Evolutionary conservation across 2,113 vertebrate species (phyloP), one percentile per base, ranked within the genome.

Genomic region (Pluvialis apricaria): DNA sequence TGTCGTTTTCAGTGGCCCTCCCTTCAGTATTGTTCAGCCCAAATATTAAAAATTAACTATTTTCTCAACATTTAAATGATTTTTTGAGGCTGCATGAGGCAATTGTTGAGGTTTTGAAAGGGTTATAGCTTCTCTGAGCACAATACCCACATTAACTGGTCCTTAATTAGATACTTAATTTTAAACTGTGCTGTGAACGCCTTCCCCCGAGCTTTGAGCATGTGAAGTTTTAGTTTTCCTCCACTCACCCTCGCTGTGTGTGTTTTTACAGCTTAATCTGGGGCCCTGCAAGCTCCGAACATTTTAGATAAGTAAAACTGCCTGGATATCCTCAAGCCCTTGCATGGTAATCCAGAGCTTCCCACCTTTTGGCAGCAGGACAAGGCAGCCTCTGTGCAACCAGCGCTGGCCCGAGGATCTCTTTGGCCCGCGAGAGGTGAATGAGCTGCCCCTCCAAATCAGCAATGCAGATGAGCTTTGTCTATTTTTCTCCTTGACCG

Each of bases 351-450:
- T 31, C 19, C 7, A 26, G 60, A 36, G 14, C 10, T 81, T 62
- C 42, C 44, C 6, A 0, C 7, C 14, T 19, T 65, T 42, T 66
- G 54, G n/a, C 52, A 65, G 58, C 20, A 45, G 47, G 10, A 38
- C 38, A 55, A 77, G 32, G 28, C 47, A 77, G 15, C 32, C 26
- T 44, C 77, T 55, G 36, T 17, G 36, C 13, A 24, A 76, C n/a
- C 12, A 52, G 26, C 0, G 0, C 32, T 45, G 38, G 14, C 38
- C 13, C 0, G 2, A 64, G 57, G 38, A n/a, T 34, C 34, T 42
- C 40, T 57, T 86, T 62, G 70, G 45, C 28, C 20, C 6, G 2
- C 1, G 2, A 73, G 40, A 73, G 7, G 24, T 55, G 54, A 66
- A 19, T n/a, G n/a, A 77, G 65, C 16, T 1, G 1, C 32, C 25